Conservation (phyloP, 1,140 invertebrate species). For the Cherax destructor region DNA sequence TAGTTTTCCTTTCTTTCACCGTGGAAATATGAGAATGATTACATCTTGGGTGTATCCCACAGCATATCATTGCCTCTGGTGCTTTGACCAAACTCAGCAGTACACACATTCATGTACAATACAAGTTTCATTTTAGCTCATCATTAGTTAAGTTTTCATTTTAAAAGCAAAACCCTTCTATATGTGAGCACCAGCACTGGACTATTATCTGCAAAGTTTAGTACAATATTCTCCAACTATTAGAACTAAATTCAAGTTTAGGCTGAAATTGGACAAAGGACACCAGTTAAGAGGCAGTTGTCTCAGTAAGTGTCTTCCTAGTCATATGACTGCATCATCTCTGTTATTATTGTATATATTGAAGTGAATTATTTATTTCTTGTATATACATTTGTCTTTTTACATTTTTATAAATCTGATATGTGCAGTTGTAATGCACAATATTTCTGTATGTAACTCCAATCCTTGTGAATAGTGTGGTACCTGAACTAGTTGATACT, state of each 20-base stretch:
- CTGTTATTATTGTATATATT: conserved; percentile 36
- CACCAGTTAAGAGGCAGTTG: background rate
- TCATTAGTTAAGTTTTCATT: background rate
- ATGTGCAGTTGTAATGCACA: conserved; percentile 31
- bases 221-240: background rate
- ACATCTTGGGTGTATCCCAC: background rate
- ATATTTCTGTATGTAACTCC: background rate
- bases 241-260: background rate
- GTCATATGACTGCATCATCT: conserved; percentile 56
- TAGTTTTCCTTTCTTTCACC: background rate
- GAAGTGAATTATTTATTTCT: conserved; percentile 47
- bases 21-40: background rate
- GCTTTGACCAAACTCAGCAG: background rate
- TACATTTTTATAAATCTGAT: conserved; percentile 56
- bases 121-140: background rate
- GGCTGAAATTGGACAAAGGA: background rate
- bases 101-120: background rate
- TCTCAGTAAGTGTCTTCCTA: conserved; percentile 64
- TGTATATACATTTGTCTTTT: conserved; percentile 51
- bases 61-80: background rate
- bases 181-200: background rate
- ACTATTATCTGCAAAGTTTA: background rate
- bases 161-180: background rate
- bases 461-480: conserved; percentile 2
- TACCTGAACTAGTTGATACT: conserved; percentile 46